Percentiles rank a stretch among this genome's conserved stretches.
phyloP scores from a whole-genome alignment of 2,113 vertebrate species.

The Istiophorus platypterus region DNA sequence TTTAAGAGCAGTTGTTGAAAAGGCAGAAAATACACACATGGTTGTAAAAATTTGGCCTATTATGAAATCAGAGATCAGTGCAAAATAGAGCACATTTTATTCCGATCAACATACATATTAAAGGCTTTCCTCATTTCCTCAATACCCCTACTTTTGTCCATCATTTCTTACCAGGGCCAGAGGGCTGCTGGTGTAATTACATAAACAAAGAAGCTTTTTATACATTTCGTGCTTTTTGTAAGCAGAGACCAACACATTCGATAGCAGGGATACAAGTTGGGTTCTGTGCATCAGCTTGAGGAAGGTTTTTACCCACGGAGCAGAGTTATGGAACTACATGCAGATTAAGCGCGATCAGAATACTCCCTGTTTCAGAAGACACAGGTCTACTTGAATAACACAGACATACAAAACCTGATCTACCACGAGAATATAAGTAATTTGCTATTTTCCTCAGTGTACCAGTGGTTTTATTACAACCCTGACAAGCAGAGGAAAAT shows the following conservation, averaged over 20 bases:
- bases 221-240: slow-evolving; percentile 8
- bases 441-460: background rate
- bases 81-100: background rate
- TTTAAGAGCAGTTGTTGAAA: background rate
- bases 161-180: slow-evolving; percentile 20
- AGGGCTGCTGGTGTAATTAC: slow-evolving; percentile 56
- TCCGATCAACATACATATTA: background rate
- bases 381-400: background rate
- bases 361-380: background rate
- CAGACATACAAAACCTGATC: slow-evolving; percentile 5
- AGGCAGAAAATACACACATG: too few relatives aligned
- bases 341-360: background rate
- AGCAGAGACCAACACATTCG: slow-evolving; percentile 16
- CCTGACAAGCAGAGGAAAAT: slow-evolving; percentile 18
- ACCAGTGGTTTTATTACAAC: slow-evolving; percentile 2
- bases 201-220: slow-evolving; percentile 48
- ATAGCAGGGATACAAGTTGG: slow-evolving; percentile 28
- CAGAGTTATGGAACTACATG: background rate
- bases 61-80: background rate
- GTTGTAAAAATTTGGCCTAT: too few relatives aligned
- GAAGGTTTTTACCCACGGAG: background rate
- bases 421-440: slow-evolving; percentile 7
- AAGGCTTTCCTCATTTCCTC: background rate
- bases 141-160: slow-evolving; percentile 10
- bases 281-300: background rate